phyloP scores from a whole-genome alignment of 2,888 invertebrate species.

The Arenicola marina region DNA sequence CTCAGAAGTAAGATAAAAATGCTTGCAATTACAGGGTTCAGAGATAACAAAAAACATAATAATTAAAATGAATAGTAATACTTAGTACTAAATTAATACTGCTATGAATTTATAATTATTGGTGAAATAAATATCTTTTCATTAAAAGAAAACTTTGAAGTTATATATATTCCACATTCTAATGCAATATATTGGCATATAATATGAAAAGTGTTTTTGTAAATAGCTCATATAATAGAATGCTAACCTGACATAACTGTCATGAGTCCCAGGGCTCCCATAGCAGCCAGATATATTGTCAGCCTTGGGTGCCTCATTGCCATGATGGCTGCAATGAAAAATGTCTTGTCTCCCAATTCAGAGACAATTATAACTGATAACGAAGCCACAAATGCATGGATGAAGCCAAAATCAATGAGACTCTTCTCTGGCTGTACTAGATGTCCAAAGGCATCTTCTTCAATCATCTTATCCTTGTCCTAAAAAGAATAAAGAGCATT shows the following conservation, averaged over 20 bases:
- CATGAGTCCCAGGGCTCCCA: conserved; percentile 89
- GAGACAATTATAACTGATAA: conserved; percentile 96
- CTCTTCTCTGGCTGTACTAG: not conserved
- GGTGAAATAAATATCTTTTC: not conserved
- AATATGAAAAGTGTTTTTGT: not conserved
- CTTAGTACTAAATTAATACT: too few relatives aligned
- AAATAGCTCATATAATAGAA: not conserved
- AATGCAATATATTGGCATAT: not conserved
- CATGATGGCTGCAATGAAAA: conserved; percentile 99
- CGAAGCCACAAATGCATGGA: conserved; percentile 92
- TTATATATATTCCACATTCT: too few relatives aligned
- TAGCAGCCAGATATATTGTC: conserved; percentile 91
- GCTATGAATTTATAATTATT: not conserved
- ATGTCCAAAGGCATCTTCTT: not conserved
- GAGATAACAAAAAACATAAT: too few relatives aligned
- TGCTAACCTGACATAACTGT: conserved; percentile 81
- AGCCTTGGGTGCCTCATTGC: conserved; percentile 92
- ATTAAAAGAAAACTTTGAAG: too few relatives aligned
- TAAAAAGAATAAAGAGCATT: not conserved
- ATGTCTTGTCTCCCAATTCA: conserved; percentile 98
- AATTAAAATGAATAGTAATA: too few relatives aligned
- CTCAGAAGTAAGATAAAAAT: too few relatives aligned
- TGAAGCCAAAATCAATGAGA: conserved; percentile 68
- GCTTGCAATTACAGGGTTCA: too few relatives aligned
- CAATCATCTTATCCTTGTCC: conserved; percentile 6